Base-by-base conservation (phyloP, 2,888 invertebrate species). In the Parnassius glacialis region DNA sequence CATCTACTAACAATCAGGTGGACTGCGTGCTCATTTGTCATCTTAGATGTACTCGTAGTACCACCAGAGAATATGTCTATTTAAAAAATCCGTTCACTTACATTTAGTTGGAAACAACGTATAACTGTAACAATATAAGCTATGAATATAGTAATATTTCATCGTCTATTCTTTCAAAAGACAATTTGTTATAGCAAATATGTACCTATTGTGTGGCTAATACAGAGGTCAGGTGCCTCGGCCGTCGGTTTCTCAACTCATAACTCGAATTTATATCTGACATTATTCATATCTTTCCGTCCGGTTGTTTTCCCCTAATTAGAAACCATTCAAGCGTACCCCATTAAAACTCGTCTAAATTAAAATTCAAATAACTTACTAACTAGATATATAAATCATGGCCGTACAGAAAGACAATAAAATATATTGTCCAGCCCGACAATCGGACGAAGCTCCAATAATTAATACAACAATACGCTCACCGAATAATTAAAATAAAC, bases 351-450 rank as follows among this genome's bases (percentile, higher is more conserved):
- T 83, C 85, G 84, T 85, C 87, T 86, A 91, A 91, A 91, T 90
- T 90, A 90, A 91, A 91, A 90, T 81, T 87, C 84, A 75, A 90
- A 90, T 90, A 90, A 91, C 89, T 90, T 90, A 90, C 90, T 90
- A 91, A 91, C 90, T 91, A 90, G 90, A 85, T 73, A 69, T 86
- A 90, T 91, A 91, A 91, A 91, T 91, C 91, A 90, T 76, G 66
- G 71, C 66, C 74, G 74, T 74, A 84, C 78, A 75, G 83, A 84
- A 84, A 90, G 86, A 90, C 89, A 89, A 91, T 91, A 89, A 88
- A 90, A 91, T 90, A 90, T 87, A 89, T 88, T 87, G 89, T 90
- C 87, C 82, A 83, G 75, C 74, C 75, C 70, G 72, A 75, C 74
- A 74, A 75, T 74, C 76, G 76, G 75, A 73, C 76, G 79, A 74